Percentiles rank a stretch among this genome's conserved stretches.
phyloP scores from a whole-genome alignment of 2,888 invertebrate species.

The Silvanus unidentatus region DNA sequence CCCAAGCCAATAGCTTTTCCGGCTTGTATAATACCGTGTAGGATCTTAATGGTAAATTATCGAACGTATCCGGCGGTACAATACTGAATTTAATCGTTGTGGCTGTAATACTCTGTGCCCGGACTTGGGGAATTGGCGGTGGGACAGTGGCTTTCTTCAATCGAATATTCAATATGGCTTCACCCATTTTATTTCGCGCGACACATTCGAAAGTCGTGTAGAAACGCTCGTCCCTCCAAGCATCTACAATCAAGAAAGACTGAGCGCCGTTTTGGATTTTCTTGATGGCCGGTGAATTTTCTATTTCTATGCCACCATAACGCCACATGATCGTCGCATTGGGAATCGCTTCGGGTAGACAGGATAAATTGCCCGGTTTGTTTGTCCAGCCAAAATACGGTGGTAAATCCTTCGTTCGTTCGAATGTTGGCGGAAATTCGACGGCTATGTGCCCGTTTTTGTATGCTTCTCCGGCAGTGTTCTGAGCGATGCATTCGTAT shows the following conservation, averaged over 20 bases:
- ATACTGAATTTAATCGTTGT: constrained; percentile 79
- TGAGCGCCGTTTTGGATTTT: constrained; percentile 55
- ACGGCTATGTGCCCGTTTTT: constrained; percentile 79
- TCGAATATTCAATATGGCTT: constrained; percentile 51
- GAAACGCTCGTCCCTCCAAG: constrained; percentile 56
- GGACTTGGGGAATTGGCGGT: constrained; percentile 58
- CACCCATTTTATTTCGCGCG: constrained; percentile 73
- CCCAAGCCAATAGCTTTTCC: constrained; percentile 62
- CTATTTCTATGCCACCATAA: constrained; percentile 42
- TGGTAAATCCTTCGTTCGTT: constrained; percentile 60
- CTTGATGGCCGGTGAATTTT: constrained; percentile 14
- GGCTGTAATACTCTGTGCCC: constrained; percentile 67
- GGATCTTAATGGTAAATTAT: constrained; percentile 69
- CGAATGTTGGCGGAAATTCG: constrained; percentile 77
- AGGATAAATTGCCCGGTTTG: constrained; percentile 75
- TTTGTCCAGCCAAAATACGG: constrained; percentile 81
- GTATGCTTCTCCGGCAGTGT: constrained; percentile 66
- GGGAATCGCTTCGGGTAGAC: constrained; percentile 79
- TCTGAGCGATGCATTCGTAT: constrained; percentile 80
- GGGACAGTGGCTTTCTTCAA: constrained; percentile 49
- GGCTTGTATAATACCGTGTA: constrained; percentile 73
- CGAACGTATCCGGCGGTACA: constrained; percentile 65
- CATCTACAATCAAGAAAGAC: constrained; percentile 66
- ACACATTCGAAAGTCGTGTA: constrained; percentile 76
- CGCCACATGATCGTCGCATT: constrained; percentile 89